A percentile compares a stretch with the other conserved stretches of the same genome.
These are phyloP conservation scores for Valencia hispanica DNA, from an alignment of 2,797 vertebrate genomes.

Conservation along the genomic window DNA sequence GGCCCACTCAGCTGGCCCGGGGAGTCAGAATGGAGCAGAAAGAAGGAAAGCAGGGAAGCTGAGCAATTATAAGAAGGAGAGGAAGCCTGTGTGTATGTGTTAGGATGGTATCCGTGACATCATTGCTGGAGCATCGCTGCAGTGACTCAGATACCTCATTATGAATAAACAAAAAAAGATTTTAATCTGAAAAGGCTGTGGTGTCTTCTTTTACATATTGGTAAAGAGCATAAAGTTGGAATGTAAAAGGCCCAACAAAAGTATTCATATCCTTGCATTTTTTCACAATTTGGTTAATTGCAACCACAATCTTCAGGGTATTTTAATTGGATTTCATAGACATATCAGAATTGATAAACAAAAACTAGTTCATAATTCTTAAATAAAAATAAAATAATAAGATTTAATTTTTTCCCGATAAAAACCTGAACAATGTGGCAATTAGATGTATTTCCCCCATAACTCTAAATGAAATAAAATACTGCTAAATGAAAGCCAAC, in stretches of 20 bases:
- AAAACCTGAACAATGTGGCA: not conserved
- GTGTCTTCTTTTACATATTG: constrained; percentile 22
- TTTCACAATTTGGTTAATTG: constrained; percentile 46
- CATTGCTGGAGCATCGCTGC: constrained; percentile 40
- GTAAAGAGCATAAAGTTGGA: constrained; percentile 25
- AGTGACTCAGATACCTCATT: constrained; percentile 23
- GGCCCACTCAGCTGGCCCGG: constrained; percentile 62
- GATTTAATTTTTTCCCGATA: not conserved
- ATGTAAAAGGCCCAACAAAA: constrained; percentile 15
- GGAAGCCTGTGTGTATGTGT: constrained; percentile 35
- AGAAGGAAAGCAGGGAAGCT: constrained; percentile 55
- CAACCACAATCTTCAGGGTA: not conserved
- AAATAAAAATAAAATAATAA: not conserved
- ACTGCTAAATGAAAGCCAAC: not conserved
- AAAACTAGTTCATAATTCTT: not conserved
- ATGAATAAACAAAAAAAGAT: not conserved
- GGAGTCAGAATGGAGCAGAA: constrained; percentile 44
- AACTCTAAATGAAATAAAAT: too few species aligned
- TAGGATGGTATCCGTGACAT: constrained; percentile 62
- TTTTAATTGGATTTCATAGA: not conserved
- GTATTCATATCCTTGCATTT: constrained; percentile 1
- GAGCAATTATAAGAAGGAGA: constrained; percentile 56
- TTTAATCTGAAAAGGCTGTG: constrained; percentile 17
- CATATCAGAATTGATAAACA: not conserved
- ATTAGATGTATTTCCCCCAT: not conserved